A percentile compares a stretch with the other conserved stretches of the same genome.
phyloP scores from a whole-genome alignment of 1,140 invertebrate species.

The Melitaea cinxia region DNA sequence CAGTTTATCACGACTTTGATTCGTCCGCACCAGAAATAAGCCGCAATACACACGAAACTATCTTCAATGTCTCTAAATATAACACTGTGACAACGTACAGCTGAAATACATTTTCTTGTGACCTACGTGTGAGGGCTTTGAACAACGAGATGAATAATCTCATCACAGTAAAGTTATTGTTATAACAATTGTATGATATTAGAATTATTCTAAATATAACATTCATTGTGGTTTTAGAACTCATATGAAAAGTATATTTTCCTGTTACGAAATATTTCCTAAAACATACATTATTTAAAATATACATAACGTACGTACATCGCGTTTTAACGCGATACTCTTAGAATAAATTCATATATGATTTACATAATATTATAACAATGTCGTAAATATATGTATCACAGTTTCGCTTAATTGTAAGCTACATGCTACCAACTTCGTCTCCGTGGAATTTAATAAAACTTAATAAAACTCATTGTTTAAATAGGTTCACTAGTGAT shows the following conservation, averaged over 20 bases:
- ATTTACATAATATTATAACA: not conserved
- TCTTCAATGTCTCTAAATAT: constrained; percentile 28
- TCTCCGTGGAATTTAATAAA: no score
- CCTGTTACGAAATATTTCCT: no score
- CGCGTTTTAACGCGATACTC: not conserved
- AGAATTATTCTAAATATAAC: not conserved
- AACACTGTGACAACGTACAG: constrained; percentile 26
- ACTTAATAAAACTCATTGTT: no score
- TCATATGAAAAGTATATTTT: no score
- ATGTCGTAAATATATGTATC: not conserved
- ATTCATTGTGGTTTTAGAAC: no score
- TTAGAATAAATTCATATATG: not conserved
- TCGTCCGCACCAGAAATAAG: constrained; percentile 30
- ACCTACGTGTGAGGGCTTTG: not conserved
- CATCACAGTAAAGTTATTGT: not conserved
- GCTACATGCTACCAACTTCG: no score
- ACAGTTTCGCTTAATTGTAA: no score
- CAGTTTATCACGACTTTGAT: constrained; percentile 35
- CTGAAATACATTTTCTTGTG: constrained; percentile 11
- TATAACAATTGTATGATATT: not conserved
- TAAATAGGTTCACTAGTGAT: no score
- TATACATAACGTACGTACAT: not conserved
- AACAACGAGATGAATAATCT: not conserved
- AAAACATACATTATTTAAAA: not conserved
- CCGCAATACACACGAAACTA: constrained; percentile 28